These are phyloP conservation scores for Cyphomyrus plagiostoma DNA, from an alignment of 2,113 vertebrate genomes.

Conservation along the genomic window DNA sequence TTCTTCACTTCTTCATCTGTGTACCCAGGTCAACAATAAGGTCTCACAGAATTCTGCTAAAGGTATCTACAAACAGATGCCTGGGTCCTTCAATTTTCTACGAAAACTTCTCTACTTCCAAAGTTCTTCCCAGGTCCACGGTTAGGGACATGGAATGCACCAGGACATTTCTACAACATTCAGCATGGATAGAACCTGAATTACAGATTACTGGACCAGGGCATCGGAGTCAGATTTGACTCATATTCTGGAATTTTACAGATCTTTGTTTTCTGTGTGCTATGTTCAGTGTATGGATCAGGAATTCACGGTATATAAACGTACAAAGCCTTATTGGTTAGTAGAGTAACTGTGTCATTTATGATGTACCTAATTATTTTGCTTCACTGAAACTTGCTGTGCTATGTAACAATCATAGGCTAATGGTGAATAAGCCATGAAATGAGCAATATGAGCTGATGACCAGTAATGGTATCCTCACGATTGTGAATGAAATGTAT, in stretches of 20 bases:
- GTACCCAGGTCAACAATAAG: slow-evolving; percentile 68
- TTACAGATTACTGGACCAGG: neutral
- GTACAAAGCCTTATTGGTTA: neutral
- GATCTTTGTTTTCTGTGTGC: neutral
- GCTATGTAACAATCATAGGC: neutral
- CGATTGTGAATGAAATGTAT: neutral
- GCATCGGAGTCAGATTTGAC: neutral
- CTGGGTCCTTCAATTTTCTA: slow-evolving; percentile 85
- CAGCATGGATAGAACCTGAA: neutral
- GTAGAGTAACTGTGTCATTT: neutral
- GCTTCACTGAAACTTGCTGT: neutral
- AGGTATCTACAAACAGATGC: slow-evolving; percentile 85
- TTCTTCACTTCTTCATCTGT: slow-evolving; percentile 20
- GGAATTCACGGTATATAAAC: neutral
- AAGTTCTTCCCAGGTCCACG: slow-evolving; percentile 20
- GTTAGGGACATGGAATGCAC: neutral
- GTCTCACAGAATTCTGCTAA: slow-evolving; percentile 73
- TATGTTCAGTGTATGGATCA: neutral
- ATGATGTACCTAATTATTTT: neutral
- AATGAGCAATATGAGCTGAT: neutral
- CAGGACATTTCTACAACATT: neutral
- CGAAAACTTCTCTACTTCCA: slow-evolving; percentile 80
- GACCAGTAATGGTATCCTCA: neutral
- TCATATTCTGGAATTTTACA: neutral
- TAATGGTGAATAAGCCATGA: neutral